Conservation (phyloP, 2,797 vertebrate genomes). For the Erethizon dorsatum region DNA sequence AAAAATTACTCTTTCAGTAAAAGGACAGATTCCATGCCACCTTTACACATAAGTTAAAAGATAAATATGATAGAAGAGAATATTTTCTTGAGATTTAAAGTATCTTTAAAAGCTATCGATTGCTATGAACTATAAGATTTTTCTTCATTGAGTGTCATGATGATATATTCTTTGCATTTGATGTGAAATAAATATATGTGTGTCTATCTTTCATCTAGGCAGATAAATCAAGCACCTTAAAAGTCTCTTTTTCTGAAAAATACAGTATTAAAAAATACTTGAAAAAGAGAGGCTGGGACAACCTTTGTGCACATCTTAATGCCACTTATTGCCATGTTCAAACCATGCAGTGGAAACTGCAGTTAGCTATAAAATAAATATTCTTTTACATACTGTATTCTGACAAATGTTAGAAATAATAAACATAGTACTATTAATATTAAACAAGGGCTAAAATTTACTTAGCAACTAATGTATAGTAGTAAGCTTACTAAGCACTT, state of each 20-base stretch:
- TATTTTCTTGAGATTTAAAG: slow-evolving; percentile 27
- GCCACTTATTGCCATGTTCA: background rate
- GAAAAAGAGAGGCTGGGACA: background rate
- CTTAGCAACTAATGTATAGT: background rate
- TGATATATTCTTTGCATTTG: slow-evolving; percentile 68
- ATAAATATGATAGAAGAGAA: slow-evolving; percentile 7
- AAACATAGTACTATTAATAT: background rate
- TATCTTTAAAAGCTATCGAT: slow-evolving; percentile 70
- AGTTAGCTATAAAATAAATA: slow-evolving; percentile 8
- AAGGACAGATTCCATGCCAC: slow-evolving; percentile 50
- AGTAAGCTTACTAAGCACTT: background rate
- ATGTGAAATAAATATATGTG: slow-evolving; percentile 75
- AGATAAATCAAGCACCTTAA: slow-evolving; percentile 69
- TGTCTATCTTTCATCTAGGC: slow-evolving; percentile 69
- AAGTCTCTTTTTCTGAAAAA: slow-evolving; percentile 62
- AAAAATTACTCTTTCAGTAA: slow-evolving; percentile 50
- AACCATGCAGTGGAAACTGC: background rate
- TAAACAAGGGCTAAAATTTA: slow-evolving; percentile 4
- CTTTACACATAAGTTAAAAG: slow-evolving; percentile 27
- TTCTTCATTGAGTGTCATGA: slow-evolving; percentile 68
- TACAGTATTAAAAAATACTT: slow-evolving; percentile 42
- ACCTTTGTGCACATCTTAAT: background rate
- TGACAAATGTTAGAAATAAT: slow-evolving; percentile 35
- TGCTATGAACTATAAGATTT: slow-evolving; percentile 56
- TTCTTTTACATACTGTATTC: background rate